Evolutionary conservation across 92 coral and sea anemone genomes (phyloP).

Genomic region (Bergia puertoricense): DNA sequence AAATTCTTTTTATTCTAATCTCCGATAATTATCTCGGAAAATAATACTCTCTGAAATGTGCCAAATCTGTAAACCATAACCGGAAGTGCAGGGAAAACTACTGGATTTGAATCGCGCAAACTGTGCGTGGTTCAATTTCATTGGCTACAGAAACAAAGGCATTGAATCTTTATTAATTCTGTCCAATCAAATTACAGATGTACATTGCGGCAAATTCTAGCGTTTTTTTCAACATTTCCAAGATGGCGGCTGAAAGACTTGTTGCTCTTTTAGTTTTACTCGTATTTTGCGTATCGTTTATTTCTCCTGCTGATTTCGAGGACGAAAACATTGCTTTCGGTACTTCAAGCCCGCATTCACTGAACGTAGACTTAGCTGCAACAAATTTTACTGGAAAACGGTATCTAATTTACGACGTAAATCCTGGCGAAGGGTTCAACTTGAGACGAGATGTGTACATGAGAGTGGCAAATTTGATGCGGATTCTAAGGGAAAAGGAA

Average conservation of each 20-base stretch:
- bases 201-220: constrained; percentile 34
- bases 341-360: constrained; percentile 59
- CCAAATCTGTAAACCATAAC: not conserved
- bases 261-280: constrained; percentile 6
- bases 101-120: constrained; percentile 13
- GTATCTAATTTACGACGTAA: constrained; percentile 93
- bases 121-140: constrained; percentile 8
- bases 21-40: not conserved
- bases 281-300: not conserved
- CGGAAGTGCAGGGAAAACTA: constrained; percentile 32
- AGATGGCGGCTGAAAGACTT: constrained; percentile 28
- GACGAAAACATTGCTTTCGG: constrained; percentile 74
- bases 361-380: constrained; percentile 62
- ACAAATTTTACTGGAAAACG: constrained; percentile 62
- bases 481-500: constrained; percentile 75
- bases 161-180: not conserved
- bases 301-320: not conserved
- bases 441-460: constrained; percentile 94
- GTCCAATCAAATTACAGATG: constrained; percentile 17
- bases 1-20: not conserved
- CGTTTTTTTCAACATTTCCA: not conserved
- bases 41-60: not conserved
- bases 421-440: constrained; percentile 98
- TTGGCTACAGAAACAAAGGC: constrained; percentile 11
- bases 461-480: constrained; percentile 87